Evolutionary conservation across 2,888 invertebrate species (phyloP), one percentile per base, ranked within the genome.

Genomic region (Meliscaeva auricollis): DNA sequence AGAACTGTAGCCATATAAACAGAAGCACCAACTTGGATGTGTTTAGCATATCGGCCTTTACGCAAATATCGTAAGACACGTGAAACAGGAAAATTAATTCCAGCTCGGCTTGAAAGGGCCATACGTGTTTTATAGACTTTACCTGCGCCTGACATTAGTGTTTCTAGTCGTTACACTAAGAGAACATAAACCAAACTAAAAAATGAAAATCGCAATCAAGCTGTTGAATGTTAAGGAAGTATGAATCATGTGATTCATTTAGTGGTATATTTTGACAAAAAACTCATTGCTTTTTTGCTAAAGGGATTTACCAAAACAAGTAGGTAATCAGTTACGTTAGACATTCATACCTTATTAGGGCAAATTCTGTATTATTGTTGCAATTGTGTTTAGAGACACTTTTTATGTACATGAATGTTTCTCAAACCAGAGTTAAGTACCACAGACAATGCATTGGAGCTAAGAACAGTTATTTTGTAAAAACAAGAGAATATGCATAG

Each of bases 11-110:
- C 93, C 46, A 93, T 87, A 74, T 93, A 93, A 0, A 93, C 93
- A 1, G 93, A 92, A 17, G 93, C 93, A n/a, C 93, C 93, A 38
- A 92, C 92, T 64, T 93, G 93, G 7, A 93, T 91, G 11, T 93
- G 91, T 88, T 94, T 93, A 1, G 94, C 94, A 88, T 93, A 94
- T 87, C 94, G 93, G n/a, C 94, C 94, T 88, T 93, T 93, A 1
- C 93, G 91, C 4, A 94, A 89, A 8, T 93, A 89, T 81, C 94
- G 91, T 83, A 93, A 93, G 35, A 93, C 92, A 88, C 93, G 91
- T 15, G 93, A 93, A 4, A 93, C 93, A 1, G 93, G 93, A 87
- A 93, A 93, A 76, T 93, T 93, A 3, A 93, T 89, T 13, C 93
- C 93, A 60, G 93, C 93, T 76, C 93, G 89, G 84, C 88, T 91